These are phyloP conservation scores for Bujurquina vittata DNA, from an alignment of 2,113 vertebrate species.

Conservation along the genomic window DNA sequence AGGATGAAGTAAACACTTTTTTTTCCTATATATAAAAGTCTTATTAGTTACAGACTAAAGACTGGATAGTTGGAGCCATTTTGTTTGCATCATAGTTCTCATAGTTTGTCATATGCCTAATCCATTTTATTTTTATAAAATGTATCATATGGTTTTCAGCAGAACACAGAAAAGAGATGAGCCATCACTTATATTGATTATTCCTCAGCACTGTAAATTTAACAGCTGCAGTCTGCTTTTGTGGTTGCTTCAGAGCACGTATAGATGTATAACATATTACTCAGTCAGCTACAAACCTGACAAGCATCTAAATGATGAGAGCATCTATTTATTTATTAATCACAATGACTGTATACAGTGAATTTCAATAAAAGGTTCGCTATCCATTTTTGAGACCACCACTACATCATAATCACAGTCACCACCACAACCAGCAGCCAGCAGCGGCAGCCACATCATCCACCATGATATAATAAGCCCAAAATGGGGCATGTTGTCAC, in stretches of 20 bases:
- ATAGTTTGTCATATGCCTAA: neutral
- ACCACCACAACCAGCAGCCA: conserved; percentile 29
- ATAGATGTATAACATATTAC: conserved; percentile 42
- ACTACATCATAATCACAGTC: conserved; percentile 63
- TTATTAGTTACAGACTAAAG: too few relatives aligned
- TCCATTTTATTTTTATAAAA: conserved; percentile 26
- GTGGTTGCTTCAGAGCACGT: conserved; percentile 31
- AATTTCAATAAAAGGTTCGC: conserved; percentile 55
- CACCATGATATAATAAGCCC: conserved; percentile 66
- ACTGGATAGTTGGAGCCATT: neutral
- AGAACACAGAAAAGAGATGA: conserved; percentile 38
- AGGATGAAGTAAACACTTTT: conserved; percentile 3
- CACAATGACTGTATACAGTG: conserved; percentile 50
- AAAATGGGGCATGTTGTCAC: conserved; percentile 70
- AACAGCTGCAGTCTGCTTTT: neutral
- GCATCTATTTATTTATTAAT: conserved; percentile 68
- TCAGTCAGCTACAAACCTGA: conserved; percentile 30
- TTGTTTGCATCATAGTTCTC: neutral
- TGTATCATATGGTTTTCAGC: conserved; percentile 4
- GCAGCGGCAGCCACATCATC: conserved; percentile 53
- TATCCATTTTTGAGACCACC: conserved; percentile 36
- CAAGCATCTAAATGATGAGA: conserved; percentile 41
- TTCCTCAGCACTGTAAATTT: conserved; percentile 19
- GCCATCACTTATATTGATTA: conserved; percentile 21
- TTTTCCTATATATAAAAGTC: neutral